Evolutionary conservation across 1,140 invertebrate species (phyloP).

Genomic region (Trinorchestia longiramus): DNA sequence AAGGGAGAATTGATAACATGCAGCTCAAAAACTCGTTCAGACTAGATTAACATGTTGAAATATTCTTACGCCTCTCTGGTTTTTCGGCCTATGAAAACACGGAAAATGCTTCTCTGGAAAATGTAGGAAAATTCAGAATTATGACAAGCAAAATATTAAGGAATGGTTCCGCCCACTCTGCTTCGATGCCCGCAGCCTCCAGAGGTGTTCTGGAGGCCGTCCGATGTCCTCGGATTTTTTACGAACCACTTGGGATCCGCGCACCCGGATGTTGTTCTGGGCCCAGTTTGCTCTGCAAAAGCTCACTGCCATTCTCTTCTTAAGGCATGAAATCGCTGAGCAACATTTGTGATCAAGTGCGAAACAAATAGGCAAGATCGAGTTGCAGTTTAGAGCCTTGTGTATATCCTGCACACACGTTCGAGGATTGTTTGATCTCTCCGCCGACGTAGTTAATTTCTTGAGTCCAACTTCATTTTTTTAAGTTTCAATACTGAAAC

Average conservation of each 20-base stretch:
- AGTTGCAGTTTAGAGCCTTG: neutral
- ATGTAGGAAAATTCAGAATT: conserved; percentile 2
- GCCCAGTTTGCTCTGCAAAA: neutral
- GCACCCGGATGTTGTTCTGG: conserved; percentile 25
- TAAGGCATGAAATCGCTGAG: neutral
- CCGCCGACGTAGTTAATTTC: neutral
- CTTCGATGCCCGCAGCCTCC: neutral
- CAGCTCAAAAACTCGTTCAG: neutral
- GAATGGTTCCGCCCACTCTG: conserved; percentile 29
- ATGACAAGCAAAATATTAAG: conserved; percentile 3
- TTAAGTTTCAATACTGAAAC: neutral
- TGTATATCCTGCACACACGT: neutral
- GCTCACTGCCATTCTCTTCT: neutral
- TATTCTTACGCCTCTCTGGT: neutral
- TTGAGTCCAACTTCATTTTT: neutral
- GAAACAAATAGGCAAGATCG: neutral
- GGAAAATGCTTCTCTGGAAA: neutral
- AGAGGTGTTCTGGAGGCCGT: conserved; percentile 19
- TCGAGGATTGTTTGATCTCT: neutral
- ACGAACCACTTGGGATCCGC: neutral
- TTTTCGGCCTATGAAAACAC: neutral
- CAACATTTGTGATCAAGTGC: neutral
- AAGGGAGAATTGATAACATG: no score
- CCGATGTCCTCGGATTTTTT: conserved; percentile 48
- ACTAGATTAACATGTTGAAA: neutral